Conservation (phyloP, 1,140 invertebrate species). For the Centruroides vittatus region DNA sequence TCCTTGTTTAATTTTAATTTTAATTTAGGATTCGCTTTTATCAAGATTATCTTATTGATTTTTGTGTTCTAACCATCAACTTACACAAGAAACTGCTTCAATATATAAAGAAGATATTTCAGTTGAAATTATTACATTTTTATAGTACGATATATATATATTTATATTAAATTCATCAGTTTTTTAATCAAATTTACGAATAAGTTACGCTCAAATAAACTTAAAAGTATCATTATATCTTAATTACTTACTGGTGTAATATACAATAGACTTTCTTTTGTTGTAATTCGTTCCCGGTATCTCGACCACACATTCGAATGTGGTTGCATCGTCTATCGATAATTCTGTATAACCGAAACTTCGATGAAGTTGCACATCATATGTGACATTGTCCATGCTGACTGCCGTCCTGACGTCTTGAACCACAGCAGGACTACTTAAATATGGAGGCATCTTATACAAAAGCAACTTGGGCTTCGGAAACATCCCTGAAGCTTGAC, state of each 20-base stretch:
- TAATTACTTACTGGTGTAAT: slow-evolving; percentile 10
- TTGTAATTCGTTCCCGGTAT: slow-evolving; percentile 13
- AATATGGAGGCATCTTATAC: not conserved
- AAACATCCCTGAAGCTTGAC: slow-evolving; percentile 8
- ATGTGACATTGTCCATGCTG: not conserved
- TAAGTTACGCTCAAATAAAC: no score
- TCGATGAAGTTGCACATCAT: slow-evolving; percentile 2
- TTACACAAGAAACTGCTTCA: no score
- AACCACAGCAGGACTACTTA: slow-evolving; percentile 1
- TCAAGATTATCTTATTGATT: no score
- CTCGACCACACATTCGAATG: slow-evolving; percentile 12
- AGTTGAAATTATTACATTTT: no score
- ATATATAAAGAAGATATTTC: no score
- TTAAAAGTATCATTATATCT: no score
- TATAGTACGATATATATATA: no score
- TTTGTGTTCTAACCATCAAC: no score
- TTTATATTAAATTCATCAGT: no score
- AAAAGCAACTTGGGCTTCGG: slow-evolving; percentile 5
- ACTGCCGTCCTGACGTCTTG: slow-evolving; percentile 1
- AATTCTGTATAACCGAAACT: slow-evolving; percentile 5
- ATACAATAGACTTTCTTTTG: slow-evolving; percentile 7
- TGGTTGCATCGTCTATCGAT: not conserved
- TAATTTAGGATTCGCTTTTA: no score
- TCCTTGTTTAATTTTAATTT: no score
- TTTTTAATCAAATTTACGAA: no score